Base-by-base conservation (phyloP, 2,113 vertebrate genomes). In the Osmerus eperlanus region DNA sequence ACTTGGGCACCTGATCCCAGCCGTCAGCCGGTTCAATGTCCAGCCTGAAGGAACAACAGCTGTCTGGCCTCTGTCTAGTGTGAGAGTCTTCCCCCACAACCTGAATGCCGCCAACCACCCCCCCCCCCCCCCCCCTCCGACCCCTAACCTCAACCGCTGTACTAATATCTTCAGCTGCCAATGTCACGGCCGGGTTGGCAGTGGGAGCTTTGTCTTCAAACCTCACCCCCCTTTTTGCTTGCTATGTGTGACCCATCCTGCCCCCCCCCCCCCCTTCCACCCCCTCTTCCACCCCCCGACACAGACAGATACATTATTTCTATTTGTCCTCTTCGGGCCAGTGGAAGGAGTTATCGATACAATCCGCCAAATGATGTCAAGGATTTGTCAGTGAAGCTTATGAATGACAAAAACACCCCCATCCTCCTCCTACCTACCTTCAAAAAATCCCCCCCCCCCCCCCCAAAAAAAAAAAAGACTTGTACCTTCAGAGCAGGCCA, bases 361-460 rank as follows among this genome's bases (percentile, higher is more conserved):
- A 91, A 96, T 92, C 95, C 89, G 81, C 82, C 89, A 94, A 94
- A 95, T 95, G 93, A 95, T 96, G 96, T 95, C 94, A 95, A 95
- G 95, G 94, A 96, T 97, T 98, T 97, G 94, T 95, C 94, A 94
- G 94, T 89, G 90, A 90, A 93, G 94, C 95, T 95, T 96, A 96
- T 94, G 95, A 97, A 98, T 97, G 95, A 97, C 95, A 98, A 96
- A 96, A 85, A 89, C 88, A 83, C 84, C 86, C 89, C 79, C 79
- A 69, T 79, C 85, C 78, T 79, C 71, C 64, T 73, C 77, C 78
- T 65, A 72, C 72, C 78, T 67, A 71, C 72, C 78, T 68, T 74
- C 23, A 78, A 75, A 83, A 89, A 82, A 86, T 92, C 93, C 93
- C 94, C 94, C 88, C 4, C 4, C 7, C 32, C 7, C 32, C 32